Base-by-base conservation (phyloP, 2,797 vertebrate species). In the Harpagifer antarcticus region DNA sequence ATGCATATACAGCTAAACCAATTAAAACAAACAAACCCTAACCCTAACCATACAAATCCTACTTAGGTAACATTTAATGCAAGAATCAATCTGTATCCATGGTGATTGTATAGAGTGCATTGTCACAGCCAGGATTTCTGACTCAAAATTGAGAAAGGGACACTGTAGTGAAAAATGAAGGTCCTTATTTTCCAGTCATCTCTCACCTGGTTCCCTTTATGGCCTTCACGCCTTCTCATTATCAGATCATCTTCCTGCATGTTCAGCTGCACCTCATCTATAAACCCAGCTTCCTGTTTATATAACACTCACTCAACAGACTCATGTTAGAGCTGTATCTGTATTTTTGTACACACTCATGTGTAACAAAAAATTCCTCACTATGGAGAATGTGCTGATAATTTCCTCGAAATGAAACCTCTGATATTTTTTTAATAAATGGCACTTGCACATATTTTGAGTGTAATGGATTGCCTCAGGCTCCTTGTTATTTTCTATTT, bases 151-250 rank as follows among this genome's bases (percentile, higher is more conserved):
- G 27, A 68, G 23, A 6, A 5, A 1, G 23, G 5, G 9, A 1
- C 43, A 50, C n/a, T 53, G 12, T 9, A 0, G n/a, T 53, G 33
- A 49, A 43, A 11, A 40, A 31, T 13, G 11, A 55, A n/a, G 45
- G 19, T 44, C 17, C 44, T 47, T 56, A 62, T 81, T 77, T 68
- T 14, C 16, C 55, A 37, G 50, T 61, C 37, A 15, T 19, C 31
- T 55, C 49, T 80, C 66, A 69, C 56, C 71, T 76, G 67, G 19
- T 48, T 11, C 60, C 4, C 31, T 45, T 13, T 2, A 49, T 37
- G 56, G 17, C 45, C 74, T 45, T 86, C 70, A 71, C 82, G 60
- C 74, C 66, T 79, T 70, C 23, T 74, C 23, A 65, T 78, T 84
- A 84, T 83, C 85, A 69, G 48, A 10, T 40, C 10, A 52, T 80